Evolutionary conservation across 2,797 vertebrate species (phyloP).

Genomic region (Cichlasoma orientale): DNA sequence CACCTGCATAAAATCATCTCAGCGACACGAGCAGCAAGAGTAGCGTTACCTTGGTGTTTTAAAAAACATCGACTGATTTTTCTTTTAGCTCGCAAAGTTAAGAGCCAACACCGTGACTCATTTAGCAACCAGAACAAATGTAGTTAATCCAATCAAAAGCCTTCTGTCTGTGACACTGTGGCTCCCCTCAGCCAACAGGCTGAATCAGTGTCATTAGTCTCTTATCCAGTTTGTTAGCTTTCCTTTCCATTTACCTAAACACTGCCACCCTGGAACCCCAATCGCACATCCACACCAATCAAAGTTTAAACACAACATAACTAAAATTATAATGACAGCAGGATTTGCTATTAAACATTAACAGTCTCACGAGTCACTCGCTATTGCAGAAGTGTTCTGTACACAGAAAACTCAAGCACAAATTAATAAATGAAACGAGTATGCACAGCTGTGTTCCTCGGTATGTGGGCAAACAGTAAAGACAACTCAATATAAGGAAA

Average conservation of each 20-base stretch:
- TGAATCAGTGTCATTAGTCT: not conserved
- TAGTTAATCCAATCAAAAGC: not conserved
- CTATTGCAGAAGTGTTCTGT: not conserved
- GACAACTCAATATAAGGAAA: not conserved
- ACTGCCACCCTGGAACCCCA: fast-evolving
- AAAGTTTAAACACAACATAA: not conserved
- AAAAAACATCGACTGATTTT: not conserved
- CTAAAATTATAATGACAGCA: not conserved
- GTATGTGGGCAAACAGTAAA: not conserved
- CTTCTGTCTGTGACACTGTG: not conserved
- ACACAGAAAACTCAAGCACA: not conserved
- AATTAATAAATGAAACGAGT: not conserved
- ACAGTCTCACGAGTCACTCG: not conserved
- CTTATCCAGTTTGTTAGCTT: not conserved
- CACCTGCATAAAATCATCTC: not conserved
- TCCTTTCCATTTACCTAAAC: not conserved
- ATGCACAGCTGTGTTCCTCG: not conserved
- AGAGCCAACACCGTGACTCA: not conserved
- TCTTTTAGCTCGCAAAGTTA: not conserved
- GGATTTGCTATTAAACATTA: not conserved
- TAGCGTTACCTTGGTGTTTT: fast-evolving
- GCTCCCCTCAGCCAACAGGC: not conserved
- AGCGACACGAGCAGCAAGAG: not conserved
- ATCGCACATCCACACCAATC: fast-evolving
- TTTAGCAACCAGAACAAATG: not conserved